A percentile compares a stretch with the other conserved stretches of the same genome.
Conservation (phyloP, 2,113 vertebrate genomes). For the Anarrhichthys ocellatus region DNA sequence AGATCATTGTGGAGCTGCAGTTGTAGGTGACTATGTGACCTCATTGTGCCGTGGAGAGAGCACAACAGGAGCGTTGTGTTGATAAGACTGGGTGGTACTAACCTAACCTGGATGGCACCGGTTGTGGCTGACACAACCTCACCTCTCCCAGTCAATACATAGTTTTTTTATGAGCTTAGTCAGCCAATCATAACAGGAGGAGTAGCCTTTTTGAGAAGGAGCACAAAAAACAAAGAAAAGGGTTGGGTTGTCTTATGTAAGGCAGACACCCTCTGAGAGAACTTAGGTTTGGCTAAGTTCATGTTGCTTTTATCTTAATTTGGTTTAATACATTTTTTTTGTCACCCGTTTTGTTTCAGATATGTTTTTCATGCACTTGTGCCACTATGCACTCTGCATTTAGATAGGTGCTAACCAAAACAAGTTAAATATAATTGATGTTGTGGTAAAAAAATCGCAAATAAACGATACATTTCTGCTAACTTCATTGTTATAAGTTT, state of each 20-base stretch:
- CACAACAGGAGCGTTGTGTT: not conserved
- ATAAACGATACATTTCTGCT: not conserved
- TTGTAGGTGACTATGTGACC: not conserved
- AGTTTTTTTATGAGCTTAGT: not conserved
- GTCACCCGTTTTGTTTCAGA: not conserved
- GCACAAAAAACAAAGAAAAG: not conserved
- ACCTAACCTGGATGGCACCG: slow-evolving; percentile 41
- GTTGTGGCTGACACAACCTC: slow-evolving; percentile 47
- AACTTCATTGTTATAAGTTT: not conserved
- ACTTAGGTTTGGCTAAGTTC: not conserved
- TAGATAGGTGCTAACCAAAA: not conserved
- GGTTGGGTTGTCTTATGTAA: not conserved
- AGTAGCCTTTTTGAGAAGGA: slow-evolving; percentile 39
- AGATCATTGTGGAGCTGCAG: not conserved
- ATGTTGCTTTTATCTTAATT: not conserved
- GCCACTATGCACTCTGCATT: not conserved
- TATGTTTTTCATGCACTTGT: not conserved
- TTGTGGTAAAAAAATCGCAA: not conserved
- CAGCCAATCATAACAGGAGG: slow-evolving; percentile 69
- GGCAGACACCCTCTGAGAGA: not conserved
- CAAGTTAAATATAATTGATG: not conserved
- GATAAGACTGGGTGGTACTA: slow-evolving; percentile 46
- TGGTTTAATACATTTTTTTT: not conserved
- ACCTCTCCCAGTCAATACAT: slow-evolving; percentile 17
- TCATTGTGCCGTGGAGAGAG: not conserved